A percentile compares a stretch with the other conserved stretches of the same genome.
Conservation (phyloP, 2,888 invertebrate genomes). For the Phalera bucephala region DNA sequence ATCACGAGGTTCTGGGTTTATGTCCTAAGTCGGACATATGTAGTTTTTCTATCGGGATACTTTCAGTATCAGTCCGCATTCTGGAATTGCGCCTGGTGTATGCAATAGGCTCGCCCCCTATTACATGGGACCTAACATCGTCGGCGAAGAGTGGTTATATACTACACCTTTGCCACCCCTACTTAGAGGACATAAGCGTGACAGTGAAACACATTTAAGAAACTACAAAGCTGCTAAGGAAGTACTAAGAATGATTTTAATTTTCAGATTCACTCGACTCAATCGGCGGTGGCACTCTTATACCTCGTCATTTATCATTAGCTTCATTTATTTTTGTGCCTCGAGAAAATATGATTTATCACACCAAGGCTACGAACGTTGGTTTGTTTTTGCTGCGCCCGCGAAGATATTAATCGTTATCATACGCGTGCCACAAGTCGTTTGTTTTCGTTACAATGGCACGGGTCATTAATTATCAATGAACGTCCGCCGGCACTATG, state of each 20-base stretch:
- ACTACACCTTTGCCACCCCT: no score
- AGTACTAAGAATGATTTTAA: conserved; percentile 41
- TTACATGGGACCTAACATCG: no score
- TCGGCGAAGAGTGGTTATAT: no score
- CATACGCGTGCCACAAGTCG: conserved; percentile 76
- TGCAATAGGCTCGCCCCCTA: no score
- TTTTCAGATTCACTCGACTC: conserved; percentile 65
- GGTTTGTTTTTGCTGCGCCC: conserved; percentile 78
- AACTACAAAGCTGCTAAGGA: background rate
- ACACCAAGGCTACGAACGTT: conserved; percentile 68
- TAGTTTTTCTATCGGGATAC: no score
- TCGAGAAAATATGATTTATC: conserved; percentile 81
- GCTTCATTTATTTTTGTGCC: conserved; percentile 82
- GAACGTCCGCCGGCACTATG: conserved; percentile 74
- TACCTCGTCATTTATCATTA: conserved; percentile 79
- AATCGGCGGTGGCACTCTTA: conserved; percentile 61
- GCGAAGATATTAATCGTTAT: conserved; percentile 82
- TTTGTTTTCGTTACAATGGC: conserved; percentile 81
- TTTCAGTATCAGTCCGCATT: no score
- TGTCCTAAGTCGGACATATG: no score
- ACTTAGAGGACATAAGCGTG: no score
- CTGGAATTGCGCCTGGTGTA: no score
- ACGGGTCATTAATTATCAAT: conserved; percentile 81
- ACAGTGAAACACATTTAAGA: background rate
- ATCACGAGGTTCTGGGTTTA: no score